phyloP scores from a whole-genome alignment of 2,888 invertebrate genomes.

The Exephanes ischioxanthus region DNA sequence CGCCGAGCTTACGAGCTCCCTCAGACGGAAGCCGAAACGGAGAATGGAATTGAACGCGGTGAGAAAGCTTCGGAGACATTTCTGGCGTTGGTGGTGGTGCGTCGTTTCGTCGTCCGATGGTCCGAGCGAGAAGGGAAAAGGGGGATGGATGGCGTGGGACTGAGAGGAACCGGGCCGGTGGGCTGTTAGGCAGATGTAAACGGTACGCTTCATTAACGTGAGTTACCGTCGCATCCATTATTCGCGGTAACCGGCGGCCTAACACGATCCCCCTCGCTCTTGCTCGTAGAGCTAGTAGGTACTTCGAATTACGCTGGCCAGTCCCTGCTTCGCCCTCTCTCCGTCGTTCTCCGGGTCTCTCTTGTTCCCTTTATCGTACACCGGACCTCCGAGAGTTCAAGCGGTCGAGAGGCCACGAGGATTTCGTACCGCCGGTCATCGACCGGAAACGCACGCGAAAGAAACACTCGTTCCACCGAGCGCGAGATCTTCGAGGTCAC shows the following conservation, averaged over 20 bases:
- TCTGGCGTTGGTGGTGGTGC: conserved; percentile 42
- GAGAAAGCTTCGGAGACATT: conserved; percentile 70
- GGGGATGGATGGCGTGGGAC: conserved; percentile 7
- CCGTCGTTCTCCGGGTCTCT: conserved; percentile 3
- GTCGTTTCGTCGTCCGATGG: conserved; percentile 30
- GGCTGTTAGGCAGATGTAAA: conserved; percentile 78
- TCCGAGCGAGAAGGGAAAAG: conserved; percentile 38
- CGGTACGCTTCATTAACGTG: conserved; percentile 80
- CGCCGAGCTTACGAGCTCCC: conserved; percentile 68
- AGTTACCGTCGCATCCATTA: conserved; percentile 81
- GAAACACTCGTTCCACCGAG: too few species aligned
- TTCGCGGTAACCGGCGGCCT: conserved; percentile 77
- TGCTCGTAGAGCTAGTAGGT: conserved; percentile 37
- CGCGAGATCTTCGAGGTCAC: too few species aligned
- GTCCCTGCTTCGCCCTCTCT: conserved; percentile 15
- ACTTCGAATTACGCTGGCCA: conserved; percentile 66
- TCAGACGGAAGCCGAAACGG: conserved; percentile 68
- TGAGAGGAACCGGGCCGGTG: conserved; percentile 59
- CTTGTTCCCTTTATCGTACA: conserved; percentile 16
- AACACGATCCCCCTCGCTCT: conserved; percentile 64
- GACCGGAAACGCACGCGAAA: too few species aligned
- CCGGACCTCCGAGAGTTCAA: background rate
- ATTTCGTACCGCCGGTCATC: background rate
- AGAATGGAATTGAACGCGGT: conserved; percentile 70
- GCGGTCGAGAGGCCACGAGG: conserved; percentile 3